Percentiles rank a stretch among this genome's conserved stretches.
Conservation (phyloP, 1,140 invertebrate genomes). For the Plodia interpunctella region DNA sequence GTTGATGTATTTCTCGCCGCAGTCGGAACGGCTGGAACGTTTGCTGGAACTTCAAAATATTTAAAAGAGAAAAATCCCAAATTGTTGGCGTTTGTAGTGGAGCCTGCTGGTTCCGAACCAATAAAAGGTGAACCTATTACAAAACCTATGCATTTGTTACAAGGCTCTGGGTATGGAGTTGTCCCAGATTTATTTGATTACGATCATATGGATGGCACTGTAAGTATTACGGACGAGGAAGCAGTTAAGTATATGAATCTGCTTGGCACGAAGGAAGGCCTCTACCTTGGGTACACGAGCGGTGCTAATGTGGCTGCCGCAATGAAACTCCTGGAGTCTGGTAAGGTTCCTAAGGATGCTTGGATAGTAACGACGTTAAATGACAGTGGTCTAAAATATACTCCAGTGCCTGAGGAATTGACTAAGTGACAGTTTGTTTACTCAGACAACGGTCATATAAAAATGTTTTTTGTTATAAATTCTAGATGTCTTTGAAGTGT, state of each 20-base stretch:
- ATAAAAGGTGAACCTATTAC: conserved; percentile 54
- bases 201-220: conserved; percentile 51
- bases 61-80: conserved; percentile 59
- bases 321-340: conserved; percentile 54
- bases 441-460: too few relatives aligned
- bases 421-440: background rate
- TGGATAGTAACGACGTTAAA: conserved; percentile 63
- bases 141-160: conserved; percentile 61
- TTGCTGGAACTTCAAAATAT: conserved; percentile 53
- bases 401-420: conserved; percentile 34
- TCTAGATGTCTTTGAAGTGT: too few relatives aligned
- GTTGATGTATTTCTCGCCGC: conserved; percentile 60
- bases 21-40: conserved; percentile 61
- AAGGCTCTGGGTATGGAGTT: conserved; percentile 64
- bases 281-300: conserved; percentile 64
- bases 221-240: conserved; percentile 59
- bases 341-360: conserved; percentile 44
- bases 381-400: conserved; percentile 60
- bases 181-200: conserved; percentile 55
- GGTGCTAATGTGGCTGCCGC: conserved; percentile 63
- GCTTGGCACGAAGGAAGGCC: conserved; percentile 59
- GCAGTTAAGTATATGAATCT: conserved; percentile 49
- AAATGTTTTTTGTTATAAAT: too few relatives aligned
- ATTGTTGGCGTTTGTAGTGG: conserved; percentile 49
- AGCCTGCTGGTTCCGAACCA: conserved; percentile 55